Conservation (phyloP, 1,140 invertebrate species). For the Kradibia gibbosae region DNA sequence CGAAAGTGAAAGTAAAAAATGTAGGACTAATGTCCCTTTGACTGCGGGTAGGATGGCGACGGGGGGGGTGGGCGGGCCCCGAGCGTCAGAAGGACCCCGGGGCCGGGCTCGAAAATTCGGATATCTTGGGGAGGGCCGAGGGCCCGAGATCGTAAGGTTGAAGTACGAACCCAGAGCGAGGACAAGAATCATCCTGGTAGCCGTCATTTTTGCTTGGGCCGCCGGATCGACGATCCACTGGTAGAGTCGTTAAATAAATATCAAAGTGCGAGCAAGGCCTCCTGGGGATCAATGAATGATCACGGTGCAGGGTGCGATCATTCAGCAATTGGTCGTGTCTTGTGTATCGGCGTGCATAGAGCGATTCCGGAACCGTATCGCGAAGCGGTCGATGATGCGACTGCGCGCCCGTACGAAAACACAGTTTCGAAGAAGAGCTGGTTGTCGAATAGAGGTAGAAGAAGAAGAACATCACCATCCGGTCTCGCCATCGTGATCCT, state of each 20-base stretch:
- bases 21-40: too few relatives aligned
- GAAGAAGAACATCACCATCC: slow-evolving; percentile 44
- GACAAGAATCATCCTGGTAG: background rate
- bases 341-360: background rate
- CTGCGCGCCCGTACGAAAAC: slow-evolving; percentile 36
- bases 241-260: background rate
- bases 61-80: too few relatives aligned
- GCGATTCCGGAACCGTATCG: slow-evolving; percentile 27
- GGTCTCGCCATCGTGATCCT: slow-evolving; percentile 29
- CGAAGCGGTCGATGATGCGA: slow-evolving; percentile 39
- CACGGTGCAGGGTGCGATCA: background rate
- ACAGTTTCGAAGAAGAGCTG: slow-evolving; percentile 38
- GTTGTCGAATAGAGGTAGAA: slow-evolving; percentile 31
- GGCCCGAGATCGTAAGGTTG: background rate
- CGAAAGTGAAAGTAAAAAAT: too few relatives aligned
- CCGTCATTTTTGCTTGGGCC: background rate
- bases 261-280: too few relatives aligned
- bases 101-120: too few relatives aligned
- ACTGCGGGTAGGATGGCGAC: too few relatives aligned
- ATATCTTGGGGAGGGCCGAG: too few relatives aligned
- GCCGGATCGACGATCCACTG: background rate
- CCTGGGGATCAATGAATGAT: background rate
- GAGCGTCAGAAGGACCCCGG: too few relatives aligned
- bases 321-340: background rate
- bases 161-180: slow-evolving; percentile 18